Evolutionary conservation across 2,888 invertebrate genomes (phyloP), one percentile per base, ranked within the genome.

Genomic region (Drosophila cognata): DNA sequence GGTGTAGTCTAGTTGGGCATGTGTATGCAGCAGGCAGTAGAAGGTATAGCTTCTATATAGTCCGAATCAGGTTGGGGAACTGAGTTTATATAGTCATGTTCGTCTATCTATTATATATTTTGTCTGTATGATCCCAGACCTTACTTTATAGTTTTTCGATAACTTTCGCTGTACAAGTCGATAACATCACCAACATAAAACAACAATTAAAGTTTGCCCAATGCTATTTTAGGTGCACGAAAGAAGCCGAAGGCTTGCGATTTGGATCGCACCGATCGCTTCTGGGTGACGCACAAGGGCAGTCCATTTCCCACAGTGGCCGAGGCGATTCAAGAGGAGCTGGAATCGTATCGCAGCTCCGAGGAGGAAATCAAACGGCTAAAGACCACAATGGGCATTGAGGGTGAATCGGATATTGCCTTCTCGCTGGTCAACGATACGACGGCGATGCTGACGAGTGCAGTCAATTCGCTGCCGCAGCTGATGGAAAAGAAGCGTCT

Each of bases 331-430:
- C 99, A 99, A 92, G 99, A 98, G 93, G 99, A 99, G 93, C 94
- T 99, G 70, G 99, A 99, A 92, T 97, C 97, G 76, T 99, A 99
- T 93, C 95, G 94, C 69, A 94, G 96, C 61, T 98, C 97, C 36
- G 99, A 99, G 93, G 99, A 98, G 63, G 99, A 99, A 94, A 98
- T 99, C 6, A 99, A 99, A 92, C 96, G 97, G 84, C 93, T 99
- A 13, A 99, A 99, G 93, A 95, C 96, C 53, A 96, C 98, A 0
- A 99, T 99, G 98, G 98, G 98, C 4, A 94, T 98, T 60, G 98
- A 98, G 90, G 96, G 96, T 8, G 98, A 98, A 79, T 96, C 95
- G 77, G 98, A 99, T 91, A 95, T 96, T 25, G 98, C 98, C 2
- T 94, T 96, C 67, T 96, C 97, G 31, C 95, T 98, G 95, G 96